Percentiles rank a stretch among this genome's conserved stretches.
Evolutionary conservation across 2,888 invertebrate genomes (phyloP).

Genomic region (Epistrophe grossulariae): DNA sequence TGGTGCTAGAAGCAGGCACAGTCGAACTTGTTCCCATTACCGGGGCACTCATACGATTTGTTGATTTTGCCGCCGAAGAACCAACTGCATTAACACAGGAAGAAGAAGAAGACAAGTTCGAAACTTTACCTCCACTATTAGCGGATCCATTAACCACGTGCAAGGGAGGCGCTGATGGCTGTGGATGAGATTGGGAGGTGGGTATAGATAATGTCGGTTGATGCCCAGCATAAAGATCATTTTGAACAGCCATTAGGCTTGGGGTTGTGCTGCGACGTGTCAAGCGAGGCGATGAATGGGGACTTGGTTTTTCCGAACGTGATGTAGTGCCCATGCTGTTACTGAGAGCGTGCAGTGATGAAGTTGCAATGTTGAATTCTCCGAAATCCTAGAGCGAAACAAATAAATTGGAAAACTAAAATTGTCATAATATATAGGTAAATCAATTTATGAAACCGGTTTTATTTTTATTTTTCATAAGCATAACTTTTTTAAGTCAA

Average conservation of each 20-base stretch:
- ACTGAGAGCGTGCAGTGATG: slow-evolving; percentile 86
- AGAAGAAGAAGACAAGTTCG: slow-evolving; percentile 62
- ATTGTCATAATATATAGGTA: slow-evolving; percentile 17
- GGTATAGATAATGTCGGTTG: slow-evolving; percentile 79
- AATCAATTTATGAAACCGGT: too few species aligned
- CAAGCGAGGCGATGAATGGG: slow-evolving; percentile 86
- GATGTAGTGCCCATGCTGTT: slow-evolving; percentile 81
- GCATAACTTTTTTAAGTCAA: too few species aligned
- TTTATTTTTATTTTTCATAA: too few species aligned
- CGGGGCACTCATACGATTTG: slow-evolving; percentile 83
- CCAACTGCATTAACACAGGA: slow-evolving; percentile 58
- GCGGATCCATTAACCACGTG: slow-evolving; percentile 77
- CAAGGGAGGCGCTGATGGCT: slow-evolving; percentile 81
- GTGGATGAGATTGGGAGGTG: slow-evolving; percentile 77
- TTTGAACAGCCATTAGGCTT: slow-evolving; percentile 83
- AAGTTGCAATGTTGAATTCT: slow-evolving; percentile 88
- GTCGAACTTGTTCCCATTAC: slow-evolving; percentile 79
- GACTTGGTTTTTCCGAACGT: slow-evolving; percentile 85
- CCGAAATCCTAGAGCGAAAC: slow-evolving; percentile 85
- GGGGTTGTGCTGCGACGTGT: slow-evolving; percentile 84
- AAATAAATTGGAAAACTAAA: slow-evolving; percentile 45
- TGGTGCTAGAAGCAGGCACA: slow-evolving; percentile 77
- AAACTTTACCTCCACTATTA: slow-evolving; percentile 44
- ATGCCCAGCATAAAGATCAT: slow-evolving; percentile 82
- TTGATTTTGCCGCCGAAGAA: slow-evolving; percentile 78